Evolutionary conservation across 1,140 invertebrate genomes (phyloP).

Genomic region (Ectropis grisescens): DNA sequence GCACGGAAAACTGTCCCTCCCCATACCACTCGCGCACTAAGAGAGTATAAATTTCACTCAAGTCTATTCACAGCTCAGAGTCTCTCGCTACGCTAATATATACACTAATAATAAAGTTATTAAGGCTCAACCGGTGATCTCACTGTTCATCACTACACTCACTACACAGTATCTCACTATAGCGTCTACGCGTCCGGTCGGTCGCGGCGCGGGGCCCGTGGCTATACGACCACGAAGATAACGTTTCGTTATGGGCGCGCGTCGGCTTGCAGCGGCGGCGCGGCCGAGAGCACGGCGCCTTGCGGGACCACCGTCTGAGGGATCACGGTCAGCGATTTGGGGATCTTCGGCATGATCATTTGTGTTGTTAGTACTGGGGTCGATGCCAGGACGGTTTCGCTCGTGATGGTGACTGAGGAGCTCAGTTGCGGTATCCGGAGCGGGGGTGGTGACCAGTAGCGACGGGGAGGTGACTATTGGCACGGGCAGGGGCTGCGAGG

Average conservation of each 20-base stretch:
- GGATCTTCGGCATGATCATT: conserved; percentile 77
- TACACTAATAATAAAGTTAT: conserved; percentile 58
- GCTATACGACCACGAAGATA: conserved; percentile 39
- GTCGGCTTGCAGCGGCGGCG: neutral
- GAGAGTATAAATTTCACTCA: too few species aligned
- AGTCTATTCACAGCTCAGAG: too few species aligned
- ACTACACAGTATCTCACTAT: neutral
- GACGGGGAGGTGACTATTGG: conserved; percentile 24
- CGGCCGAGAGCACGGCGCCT: neutral
- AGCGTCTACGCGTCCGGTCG: neutral
- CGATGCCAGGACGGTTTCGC: conserved; percentile 22
- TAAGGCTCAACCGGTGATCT: conserved; percentile 59
- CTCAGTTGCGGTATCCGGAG: conserved; percentile 36
- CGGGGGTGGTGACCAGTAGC: conserved; percentile 24
- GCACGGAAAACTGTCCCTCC: too few species aligned
- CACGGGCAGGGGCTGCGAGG: conserved; percentile 33
- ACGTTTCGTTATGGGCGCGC: conserved; percentile 49
- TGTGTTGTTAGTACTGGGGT: conserved; percentile 16
- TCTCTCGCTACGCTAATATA: conserved; percentile 46
- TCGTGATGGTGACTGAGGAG: conserved; percentile 33
- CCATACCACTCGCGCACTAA: too few species aligned
- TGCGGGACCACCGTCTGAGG: conserved; percentile 12
- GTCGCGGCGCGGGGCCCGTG: conserved; percentile 11
- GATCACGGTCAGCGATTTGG: conserved; percentile 77
- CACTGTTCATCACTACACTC: conserved; percentile 18